Conservation (phyloP, 2,797 vertebrate species). For the Pelodytes ibericus region DNA sequence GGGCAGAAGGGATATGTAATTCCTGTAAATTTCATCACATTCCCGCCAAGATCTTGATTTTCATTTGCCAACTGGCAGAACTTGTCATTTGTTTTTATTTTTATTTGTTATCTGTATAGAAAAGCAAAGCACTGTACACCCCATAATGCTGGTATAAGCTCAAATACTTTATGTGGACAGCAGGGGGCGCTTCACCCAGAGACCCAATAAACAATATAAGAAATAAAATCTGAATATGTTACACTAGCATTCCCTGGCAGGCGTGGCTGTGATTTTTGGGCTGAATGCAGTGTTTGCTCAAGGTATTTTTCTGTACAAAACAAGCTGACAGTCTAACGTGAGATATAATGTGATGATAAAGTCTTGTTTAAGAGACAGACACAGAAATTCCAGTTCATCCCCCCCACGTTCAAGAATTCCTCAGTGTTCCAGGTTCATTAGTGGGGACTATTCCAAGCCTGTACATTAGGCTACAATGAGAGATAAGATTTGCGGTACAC, state of each 20-base stretch:
- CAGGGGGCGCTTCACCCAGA: not conserved
- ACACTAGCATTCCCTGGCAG: not conserved
- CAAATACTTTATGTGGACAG: not conserved
- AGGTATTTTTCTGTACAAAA: too few species aligned
- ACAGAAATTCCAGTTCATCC: too few species aligned
- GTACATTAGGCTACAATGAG: too few species aligned
- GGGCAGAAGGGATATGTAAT: not conserved
- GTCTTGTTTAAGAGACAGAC: too few species aligned
- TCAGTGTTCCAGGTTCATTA: too few species aligned
- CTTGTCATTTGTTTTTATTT: not conserved
- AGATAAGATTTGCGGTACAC: too few species aligned
- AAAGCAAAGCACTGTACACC: not conserved
- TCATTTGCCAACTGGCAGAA: not conserved
- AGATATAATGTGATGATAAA: too few species aligned
- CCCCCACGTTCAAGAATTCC: too few species aligned
- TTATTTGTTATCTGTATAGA: not conserved
- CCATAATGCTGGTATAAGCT: not conserved
- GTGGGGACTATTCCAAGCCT: too few species aligned
- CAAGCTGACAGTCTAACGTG: too few species aligned
- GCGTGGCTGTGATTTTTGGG: too few species aligned
- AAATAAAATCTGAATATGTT: not conserved
- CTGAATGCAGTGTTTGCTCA: too few species aligned
- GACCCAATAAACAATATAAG: not conserved
- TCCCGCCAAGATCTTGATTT: not conserved
- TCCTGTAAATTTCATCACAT: not conserved